A percentile compares a stretch with the other conserved stretches of the same genome.
phyloP scores from a whole-genome alignment of 2,797 vertebrate genomes.

The Melanitta fusca region DNA sequence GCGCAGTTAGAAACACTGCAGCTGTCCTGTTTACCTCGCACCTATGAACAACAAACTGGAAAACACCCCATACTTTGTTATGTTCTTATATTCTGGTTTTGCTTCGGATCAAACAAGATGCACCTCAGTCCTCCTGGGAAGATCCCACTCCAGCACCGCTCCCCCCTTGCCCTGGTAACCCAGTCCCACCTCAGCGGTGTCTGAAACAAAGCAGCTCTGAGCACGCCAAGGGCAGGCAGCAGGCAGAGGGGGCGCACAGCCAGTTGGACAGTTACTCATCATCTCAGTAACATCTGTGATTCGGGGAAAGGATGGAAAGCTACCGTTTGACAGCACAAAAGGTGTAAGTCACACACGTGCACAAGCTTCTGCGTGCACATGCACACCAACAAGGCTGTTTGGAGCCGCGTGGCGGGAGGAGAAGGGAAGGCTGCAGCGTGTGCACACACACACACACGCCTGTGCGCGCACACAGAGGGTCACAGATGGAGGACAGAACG shows the following conservation, averaged over 20 bases:
- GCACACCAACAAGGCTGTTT: neutral
- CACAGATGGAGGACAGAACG: neutral
- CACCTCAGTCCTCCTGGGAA: neutral
- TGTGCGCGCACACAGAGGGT: neutral
- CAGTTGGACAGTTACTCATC: neutral
- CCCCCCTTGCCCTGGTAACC: neutral
- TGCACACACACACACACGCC: neutral
- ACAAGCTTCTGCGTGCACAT: accelerated
- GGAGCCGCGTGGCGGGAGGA: neutral
- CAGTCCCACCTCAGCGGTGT: neutral
- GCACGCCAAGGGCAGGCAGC: neutral
- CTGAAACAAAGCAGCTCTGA: neutral
- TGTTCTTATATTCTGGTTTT: neutral
- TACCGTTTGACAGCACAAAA: neutral
- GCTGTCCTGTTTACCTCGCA: neutral
- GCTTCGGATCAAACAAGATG: neutral
- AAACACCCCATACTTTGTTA: neutral
- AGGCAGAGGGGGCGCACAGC: neutral
- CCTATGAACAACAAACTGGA: neutral
- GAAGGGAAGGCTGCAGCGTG: accelerated
- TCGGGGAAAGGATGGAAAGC: neutral
- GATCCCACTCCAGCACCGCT: neutral
- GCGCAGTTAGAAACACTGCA: neutral
- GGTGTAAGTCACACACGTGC: neutral
- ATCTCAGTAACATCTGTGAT: neutral